Evolutionary conservation across 2,797 vertebrate genomes (phyloP).

Genomic region (Eleutherodactylus coqui): DNA sequence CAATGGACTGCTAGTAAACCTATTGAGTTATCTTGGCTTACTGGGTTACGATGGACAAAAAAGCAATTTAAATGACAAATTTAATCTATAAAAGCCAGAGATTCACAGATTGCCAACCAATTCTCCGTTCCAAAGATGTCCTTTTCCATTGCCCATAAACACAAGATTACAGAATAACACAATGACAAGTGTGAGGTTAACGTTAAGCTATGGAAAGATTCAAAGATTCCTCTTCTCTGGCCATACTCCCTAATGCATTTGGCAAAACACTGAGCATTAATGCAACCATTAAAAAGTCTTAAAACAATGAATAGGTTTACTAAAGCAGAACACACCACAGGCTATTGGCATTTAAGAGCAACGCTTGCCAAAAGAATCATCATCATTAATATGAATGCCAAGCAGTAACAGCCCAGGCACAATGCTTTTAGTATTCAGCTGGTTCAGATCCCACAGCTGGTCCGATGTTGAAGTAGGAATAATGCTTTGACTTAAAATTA

Average conservation of each 20-base stretch:
- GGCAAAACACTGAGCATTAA: constrained; percentile 35
- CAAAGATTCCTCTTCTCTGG: not conserved
- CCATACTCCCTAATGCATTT: constrained; percentile 30
- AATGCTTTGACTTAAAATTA: constrained; percentile 3
- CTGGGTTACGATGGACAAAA: not conserved
- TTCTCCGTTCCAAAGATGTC: not conserved
- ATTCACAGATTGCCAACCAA: not conserved
- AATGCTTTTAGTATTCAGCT: constrained; percentile 35
- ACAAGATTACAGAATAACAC: not conserved
- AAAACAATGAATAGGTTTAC: constrained; percentile 41
- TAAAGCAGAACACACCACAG: constrained; percentile 45
- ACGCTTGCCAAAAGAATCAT: constrained; percentile 47
- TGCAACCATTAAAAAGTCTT: constrained; percentile 39
- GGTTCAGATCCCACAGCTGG: constrained; percentile 43
- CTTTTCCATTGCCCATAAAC: not conserved
- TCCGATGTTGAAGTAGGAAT: constrained; percentile 19
- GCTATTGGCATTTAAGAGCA: constrained; percentile 16
- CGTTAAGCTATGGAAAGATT: not conserved
- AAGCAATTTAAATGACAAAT: not conserved
- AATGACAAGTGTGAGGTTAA: not conserved
- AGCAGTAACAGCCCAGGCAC: constrained; percentile 18
- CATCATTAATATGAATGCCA: constrained; percentile 55
- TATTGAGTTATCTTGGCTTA: not conserved
- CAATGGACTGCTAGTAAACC: not conserved
- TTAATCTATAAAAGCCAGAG: not conserved